These are phyloP conservation scores for Euplagia quadripunctaria DNA, from an alignment of 2,888 invertebrate species.

Conservation along the genomic window DNA sequence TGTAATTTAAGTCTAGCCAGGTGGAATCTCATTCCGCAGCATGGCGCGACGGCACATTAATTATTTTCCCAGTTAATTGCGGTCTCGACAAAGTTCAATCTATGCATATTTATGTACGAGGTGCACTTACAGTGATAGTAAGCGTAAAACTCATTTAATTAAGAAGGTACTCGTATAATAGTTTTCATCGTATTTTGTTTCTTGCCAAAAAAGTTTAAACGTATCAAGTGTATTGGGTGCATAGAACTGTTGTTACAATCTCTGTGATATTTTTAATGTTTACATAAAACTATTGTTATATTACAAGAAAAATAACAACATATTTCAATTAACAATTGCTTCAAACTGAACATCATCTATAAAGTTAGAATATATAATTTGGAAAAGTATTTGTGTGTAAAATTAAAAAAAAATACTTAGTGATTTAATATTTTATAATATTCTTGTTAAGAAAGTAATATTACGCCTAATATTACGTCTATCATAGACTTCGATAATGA, in stretches of 20 bases:
- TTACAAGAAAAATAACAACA: not conserved
- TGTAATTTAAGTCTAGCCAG: slow-evolving; percentile 45
- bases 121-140: not conserved
- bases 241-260: too few species aligned
- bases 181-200: not conserved
- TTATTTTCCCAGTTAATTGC: slow-evolving; percentile 52
- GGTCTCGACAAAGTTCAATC: slow-evolving; percentile 21
- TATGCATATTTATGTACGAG: not conserved
- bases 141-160: not conserved
- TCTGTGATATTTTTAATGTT: too few species aligned
- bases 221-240: too few species aligned
- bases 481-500: too few species aligned
- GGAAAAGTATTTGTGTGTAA: too few species aligned
- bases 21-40: slow-evolving; percentile 52
- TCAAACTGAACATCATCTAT: not conserved
- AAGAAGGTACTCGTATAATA: not conserved
- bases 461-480: too few species aligned
- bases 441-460: too few species aligned
- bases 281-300: not conserved
- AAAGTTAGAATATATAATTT: too few species aligned
- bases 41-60: slow-evolving; percentile 47
- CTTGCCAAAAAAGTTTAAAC: not conserved
- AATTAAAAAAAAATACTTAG: too few species aligned
- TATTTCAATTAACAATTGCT: not conserved
- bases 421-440: too few species aligned